Evolutionary conservation across 2,113 vertebrate genomes (phyloP), one percentile per base, ranked within the genome.

Genomic region (Bujurquina vittata): DNA sequence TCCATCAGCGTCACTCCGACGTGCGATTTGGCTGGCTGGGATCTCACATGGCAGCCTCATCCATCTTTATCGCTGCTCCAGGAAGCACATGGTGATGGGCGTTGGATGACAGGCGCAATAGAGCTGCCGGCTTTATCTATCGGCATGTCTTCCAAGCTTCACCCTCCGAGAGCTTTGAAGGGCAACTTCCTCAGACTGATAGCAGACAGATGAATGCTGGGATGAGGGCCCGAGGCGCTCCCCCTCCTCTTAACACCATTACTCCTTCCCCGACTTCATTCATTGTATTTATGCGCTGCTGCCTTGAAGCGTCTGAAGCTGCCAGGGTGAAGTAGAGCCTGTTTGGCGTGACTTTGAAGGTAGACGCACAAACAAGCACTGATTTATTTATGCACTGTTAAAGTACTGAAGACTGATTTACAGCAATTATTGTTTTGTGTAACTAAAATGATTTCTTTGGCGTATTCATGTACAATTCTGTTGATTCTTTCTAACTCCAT

Each of bases 91-190:
- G 11, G 49, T 79, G 90, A 87, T 58, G 84, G 87, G 77, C 57
- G 37, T 57, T 31, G 10, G 79, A 54, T 87, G 91, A 90, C 89
- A 85, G 79, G 49, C 17, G 75, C 85, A 81, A 61, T 85, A 65
- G 82, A 90, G 84, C 88, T 67, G 73, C 84, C 12, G 15, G 67
- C 81, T 82, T 89, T 87, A 93, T 92, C 89, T 88, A 43, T 9
- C n/a, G 54, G 73, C 73, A 8, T 14, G 62, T 88, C 84, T 83
- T 49, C 86, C 75, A 84, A 10, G 81, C 85, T 75, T 88, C 85
- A 76, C 84, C 83, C 77, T 77, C 73, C 1, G 79, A 90, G 85
- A 85, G 79, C 77, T 82, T 60, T 87, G 88, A 86, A 92, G 85
- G 87, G 81, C 87, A 77, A 57, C 88, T 59, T 79, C 81, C 62